phyloP scores from a whole-genome alignment of 2,888 invertebrate genomes.

The Quadroppia sp. region DNA sequence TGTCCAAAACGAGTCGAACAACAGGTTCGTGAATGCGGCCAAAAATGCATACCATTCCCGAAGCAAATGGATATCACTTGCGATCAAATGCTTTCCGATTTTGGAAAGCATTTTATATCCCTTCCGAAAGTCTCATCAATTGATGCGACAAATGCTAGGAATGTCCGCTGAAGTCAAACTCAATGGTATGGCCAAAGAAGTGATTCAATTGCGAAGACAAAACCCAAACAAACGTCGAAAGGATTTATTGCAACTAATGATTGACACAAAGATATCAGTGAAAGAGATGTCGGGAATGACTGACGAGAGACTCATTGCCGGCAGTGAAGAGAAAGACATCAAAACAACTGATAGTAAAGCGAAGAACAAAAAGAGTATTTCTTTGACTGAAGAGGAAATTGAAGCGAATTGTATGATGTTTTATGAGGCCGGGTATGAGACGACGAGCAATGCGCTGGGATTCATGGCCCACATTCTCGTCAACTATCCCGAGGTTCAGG shows the following conservation, averaged over 20 bases:
- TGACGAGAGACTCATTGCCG: conserved; percentile 16
- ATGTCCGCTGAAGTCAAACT: neutral
- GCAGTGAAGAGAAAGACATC: neutral
- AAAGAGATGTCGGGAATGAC: conserved; percentile 25
- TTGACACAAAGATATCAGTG: conserved; percentile 32
- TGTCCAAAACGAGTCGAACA: conserved; percentile 45
- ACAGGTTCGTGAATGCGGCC: conserved; percentile 40
- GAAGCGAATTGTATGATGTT: conserved; percentile 40
- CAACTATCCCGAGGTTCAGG: conserved; percentile 45
- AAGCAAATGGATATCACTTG: neutral
- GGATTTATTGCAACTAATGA: conserved; percentile 42
- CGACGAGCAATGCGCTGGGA: conserved; percentile 46
- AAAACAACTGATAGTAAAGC: neutral
- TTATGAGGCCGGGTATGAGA: conserved; percentile 45
- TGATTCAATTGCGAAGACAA: conserved; percentile 14
- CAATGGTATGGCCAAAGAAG: conserved; percentile 2
- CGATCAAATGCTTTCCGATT: conserved; percentile 25
- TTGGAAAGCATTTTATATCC: conserved; percentile 39
- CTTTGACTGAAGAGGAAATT: conserved; percentile 41
- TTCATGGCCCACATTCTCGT: conserved; percentile 45
- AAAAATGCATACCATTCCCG: conserved; percentile 10
- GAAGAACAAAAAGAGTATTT: neutral
- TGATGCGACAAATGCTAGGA: neutral
- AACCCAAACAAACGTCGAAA: conserved; percentile 10
- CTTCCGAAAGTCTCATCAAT: conserved; percentile 12